Evolutionary conservation across 1,140 invertebrate species (phyloP).

Genomic region (Drosophila sp.): DNA sequence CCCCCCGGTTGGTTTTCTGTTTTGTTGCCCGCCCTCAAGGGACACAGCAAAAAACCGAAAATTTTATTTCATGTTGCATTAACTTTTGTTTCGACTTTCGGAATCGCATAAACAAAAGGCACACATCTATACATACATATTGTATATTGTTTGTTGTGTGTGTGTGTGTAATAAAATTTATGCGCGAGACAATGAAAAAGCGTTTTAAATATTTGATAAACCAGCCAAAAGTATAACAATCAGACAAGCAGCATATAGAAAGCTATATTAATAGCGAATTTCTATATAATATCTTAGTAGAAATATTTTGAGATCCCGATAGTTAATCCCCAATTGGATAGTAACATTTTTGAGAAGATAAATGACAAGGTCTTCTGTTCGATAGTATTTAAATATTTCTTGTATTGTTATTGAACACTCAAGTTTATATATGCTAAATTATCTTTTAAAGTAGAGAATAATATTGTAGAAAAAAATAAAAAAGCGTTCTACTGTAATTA

Average conservation of each 20-base stretch:
- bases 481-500: too few species aligned
- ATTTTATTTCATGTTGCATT: constrained; percentile 71
- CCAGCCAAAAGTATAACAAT: constrained; percentile 48
- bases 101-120: constrained; percentile 63
- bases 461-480: too few species aligned
- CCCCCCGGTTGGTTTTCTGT: background rate
- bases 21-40: constrained; percentile 44
- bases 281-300: background rate
- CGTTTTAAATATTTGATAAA: constrained; percentile 76
- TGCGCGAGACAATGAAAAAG: constrained; percentile 73
- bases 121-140: background rate
- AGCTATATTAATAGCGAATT: constrained; percentile 1
- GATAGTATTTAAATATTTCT: too few species aligned
- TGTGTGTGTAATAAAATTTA: constrained; percentile 78
- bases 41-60: constrained; percentile 57
- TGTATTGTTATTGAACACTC: too few species aligned
- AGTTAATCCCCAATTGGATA: too few species aligned
- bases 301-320: too few species aligned
- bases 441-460: too few species aligned
- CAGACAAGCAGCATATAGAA: background rate
- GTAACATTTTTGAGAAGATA: too few species aligned
- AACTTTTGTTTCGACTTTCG: constrained; percentile 55
- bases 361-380: too few species aligned
- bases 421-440: too few species aligned
- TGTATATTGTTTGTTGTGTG: constrained; percentile 21